Base-by-base conservation (phyloP, 2,888 invertebrate species). In the Poecilobothrus nobilitatus region DNA sequence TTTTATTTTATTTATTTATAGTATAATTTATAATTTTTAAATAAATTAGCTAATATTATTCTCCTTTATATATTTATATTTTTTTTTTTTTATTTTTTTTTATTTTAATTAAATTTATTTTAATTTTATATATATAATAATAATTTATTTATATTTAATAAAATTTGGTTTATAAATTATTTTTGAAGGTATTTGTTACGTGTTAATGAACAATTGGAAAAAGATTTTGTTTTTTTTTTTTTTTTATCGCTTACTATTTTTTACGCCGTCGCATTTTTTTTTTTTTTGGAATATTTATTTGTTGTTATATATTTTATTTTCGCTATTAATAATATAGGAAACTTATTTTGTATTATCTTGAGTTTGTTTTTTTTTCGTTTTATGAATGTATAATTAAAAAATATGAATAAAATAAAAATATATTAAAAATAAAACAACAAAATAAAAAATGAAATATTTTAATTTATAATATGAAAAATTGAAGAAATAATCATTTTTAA, bases 11-110 rank as follows among this genome's bases (percentile, higher is more conserved):
- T 37, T 10, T 37, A 37, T 37, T 53, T 53, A 53, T 53, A 53
- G 15, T 53, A 37, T 37, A 5, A 53, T 53, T 53, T 53, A 18
- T 53, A 53, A 53, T 53, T 53, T 53, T 53, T 53, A 53, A 27
- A 53, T 53, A 53, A 53, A 53, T 53, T 53, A 53, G 53, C 53
- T 53, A 53, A 53, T 53, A 53, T 53, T 53, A 53, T 53, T 53
- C 53, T 53, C 53, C 53, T 53, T 53, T 53, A 53, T 53, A 53
- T 53, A 53, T 53, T 2, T 53, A 18, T 53, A 12, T 53, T 15
- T 18, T 53, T 53, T 44, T 44, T 44, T 53, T 53, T 53, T 53
- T 41, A 15, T 41, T 41, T 41, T 41, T 41, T 41, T 41, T 41
- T 41, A 6, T 12, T 41, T 27, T 27, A 27, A 4, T 27, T 27